Evolutionary conservation across 92 coral and sea anemone species (phyloP).

Genomic region (Porites lobata): DNA sequence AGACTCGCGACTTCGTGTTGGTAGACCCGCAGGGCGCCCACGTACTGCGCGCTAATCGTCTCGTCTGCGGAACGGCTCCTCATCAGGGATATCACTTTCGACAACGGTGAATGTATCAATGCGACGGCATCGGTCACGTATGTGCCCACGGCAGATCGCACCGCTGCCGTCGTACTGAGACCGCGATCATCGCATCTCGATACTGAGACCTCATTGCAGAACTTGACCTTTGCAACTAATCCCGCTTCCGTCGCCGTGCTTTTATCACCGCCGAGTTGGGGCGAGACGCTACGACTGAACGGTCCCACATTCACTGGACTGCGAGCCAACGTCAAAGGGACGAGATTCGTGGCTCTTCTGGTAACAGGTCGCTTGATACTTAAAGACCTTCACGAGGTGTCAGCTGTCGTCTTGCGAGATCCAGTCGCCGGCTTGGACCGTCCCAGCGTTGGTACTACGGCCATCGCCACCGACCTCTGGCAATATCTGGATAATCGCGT

Average conservation of each 20-base stretch:
- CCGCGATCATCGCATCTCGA: slow-evolving; percentile 20
- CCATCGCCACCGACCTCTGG: not conserved
- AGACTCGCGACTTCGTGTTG: not conserved
- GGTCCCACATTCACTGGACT: slow-evolving; percentile 6
- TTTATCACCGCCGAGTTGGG: slow-evolving; percentile 16
- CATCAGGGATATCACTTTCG: not conserved
- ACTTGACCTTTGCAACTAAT: not conserved
- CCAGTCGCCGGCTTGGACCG: slow-evolving; percentile 1
- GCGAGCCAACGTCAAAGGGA: not conserved
- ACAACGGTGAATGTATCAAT: slow-evolving; percentile 19
- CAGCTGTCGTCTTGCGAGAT: not conserved
- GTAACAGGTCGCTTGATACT: not conserved
- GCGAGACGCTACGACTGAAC: not conserved
- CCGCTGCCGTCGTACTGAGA: slow-evolving; percentile 7
- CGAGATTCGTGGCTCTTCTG: not conserved
- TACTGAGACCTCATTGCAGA: not conserved
- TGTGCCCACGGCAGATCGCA: not conserved
- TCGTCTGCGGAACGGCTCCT: not conserved
- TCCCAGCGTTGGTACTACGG: not conserved
- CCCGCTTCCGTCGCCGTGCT: slow-evolving; percentile 6
- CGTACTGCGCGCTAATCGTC: slow-evolving; percentile 21
- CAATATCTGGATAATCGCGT: slow-evolving; percentile 3
- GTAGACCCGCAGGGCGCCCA: slow-evolving; percentile 7
- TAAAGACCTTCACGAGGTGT: not conserved
- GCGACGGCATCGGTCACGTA: not conserved